phyloP scores from a whole-genome alignment of 2,888 invertebrate species.

The Luperina testacea region DNA sequence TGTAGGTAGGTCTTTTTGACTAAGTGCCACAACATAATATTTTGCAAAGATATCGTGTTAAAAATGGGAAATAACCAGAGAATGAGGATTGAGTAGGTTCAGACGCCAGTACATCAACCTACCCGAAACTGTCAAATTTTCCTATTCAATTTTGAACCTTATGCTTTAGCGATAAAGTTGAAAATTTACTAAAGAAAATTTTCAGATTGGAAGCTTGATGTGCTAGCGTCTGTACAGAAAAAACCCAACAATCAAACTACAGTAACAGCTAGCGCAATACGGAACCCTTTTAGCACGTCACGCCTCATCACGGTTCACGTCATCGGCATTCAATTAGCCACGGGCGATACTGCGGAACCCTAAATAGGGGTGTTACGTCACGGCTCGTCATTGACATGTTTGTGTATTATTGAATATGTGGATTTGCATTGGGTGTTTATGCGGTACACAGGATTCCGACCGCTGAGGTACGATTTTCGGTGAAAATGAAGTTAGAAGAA shows the following conservation, averaged over 20 bases:
- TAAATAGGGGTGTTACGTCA: slow-evolving; percentile 60
- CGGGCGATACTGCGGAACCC: slow-evolving; percentile 65
- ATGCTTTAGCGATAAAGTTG: too few species aligned
- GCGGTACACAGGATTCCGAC: neutral
- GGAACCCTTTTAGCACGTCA: slow-evolving; percentile 69
- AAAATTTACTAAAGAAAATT: too few species aligned
- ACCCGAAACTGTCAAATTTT: too few species aligned
- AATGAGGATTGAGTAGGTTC: neutral
- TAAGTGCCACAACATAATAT: neutral
- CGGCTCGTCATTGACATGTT: slow-evolving; percentile 49
- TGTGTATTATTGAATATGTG: slow-evolving; percentile 52
- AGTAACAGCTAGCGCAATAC: slow-evolving; percentile 21
- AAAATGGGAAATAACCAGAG: too few species aligned
- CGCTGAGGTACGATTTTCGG: neutral
- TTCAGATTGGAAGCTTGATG: too few species aligned
- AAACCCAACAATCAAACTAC: neutral
- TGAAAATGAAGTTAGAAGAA: neutral
- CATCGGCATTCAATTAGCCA: slow-evolving; percentile 75
- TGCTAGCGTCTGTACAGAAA: neutral
- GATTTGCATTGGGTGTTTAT: slow-evolving; percentile 31
- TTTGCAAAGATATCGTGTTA: neutral
- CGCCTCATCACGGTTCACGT: slow-evolving; percentile 70
- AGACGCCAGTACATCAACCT: too few species aligned
- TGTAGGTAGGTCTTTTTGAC: too few species aligned
- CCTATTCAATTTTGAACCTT: too few species aligned